Base-by-base conservation (phyloP, 2,888 invertebrate genomes). In the Blomia tropicalis region DNA sequence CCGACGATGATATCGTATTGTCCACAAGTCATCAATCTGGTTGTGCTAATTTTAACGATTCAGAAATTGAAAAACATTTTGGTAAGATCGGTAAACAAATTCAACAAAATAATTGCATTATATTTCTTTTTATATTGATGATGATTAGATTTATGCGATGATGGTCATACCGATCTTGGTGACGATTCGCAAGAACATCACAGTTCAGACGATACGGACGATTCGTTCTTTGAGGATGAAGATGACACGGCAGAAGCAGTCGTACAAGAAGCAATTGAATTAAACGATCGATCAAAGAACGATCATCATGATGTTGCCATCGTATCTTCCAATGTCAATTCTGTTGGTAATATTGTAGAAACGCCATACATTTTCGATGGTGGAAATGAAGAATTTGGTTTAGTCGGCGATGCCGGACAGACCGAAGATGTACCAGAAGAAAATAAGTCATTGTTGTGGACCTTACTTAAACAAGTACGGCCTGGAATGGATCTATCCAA, bases 401-500 rank as follows among this genome's bases (percentile, higher is more conserved):
- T 75, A 70, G 79, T 73, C 67, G 76, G 76, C 4, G 75, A 75
- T 67, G 72, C 72, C 2, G 74, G 73, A 71, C 83, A 91, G 71
- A 86, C 90, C 1, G 87, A 92, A 71, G 92, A 91, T 72, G 81
- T 93, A 25, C 87, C 85, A 0, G 92, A 93, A 63, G 92, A 93
- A 74, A 90, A 93, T 77, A 92, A 91, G 74, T 89, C 89, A 22
- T 78, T 93, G 47, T 84, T 93, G 69, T 93, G 93, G 92, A 87
- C 85, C 72, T 79, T 93, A 43, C 80, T 93, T 70, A 93, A 93
- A 75, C 93, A 93, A 79, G 88, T 91, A 36, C 80, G 91, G 19
- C 91, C 92, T 0, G 93, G 93, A 56, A 93, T 93, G 93, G 93
- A 93, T 77, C 77, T 93, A 31, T 87, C 87, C 66, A 87, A 87